Base-by-base conservation (phyloP, 2,113 vertebrate genomes). In the Pleuronectes platessa region DNA sequence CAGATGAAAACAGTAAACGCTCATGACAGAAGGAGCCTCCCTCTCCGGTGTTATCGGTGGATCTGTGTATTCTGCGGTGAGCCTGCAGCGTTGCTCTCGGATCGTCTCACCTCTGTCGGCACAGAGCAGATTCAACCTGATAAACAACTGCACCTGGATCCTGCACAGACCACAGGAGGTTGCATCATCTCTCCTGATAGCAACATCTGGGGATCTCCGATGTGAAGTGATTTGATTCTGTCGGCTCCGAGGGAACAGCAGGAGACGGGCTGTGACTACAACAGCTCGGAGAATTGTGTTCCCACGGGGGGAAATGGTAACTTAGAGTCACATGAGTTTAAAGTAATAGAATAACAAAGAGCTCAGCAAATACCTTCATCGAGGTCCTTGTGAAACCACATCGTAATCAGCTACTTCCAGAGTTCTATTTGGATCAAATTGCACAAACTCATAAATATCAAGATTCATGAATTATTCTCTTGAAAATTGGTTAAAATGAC, bases 91-190 rank as follows among this genome's bases (percentile, higher is more conserved):
- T 87, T 74, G 74, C 76, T 68, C 60, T 92, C 86, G 73, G 87
- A 90, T 94, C 93, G 89, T 88, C 92, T 93, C 93, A 92, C 92
- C 79, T 74, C 86, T 75, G 65, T 89, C 69, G 93, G 95, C 96
- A 94, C 90, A 95, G 95, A 94, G 88, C 90, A 71, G 92, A 93
- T 89, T 89, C 93, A 91, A 77, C 91, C 83, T 88, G 81, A 83
- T 89, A 93, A 90, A 92, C 89, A 84, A 90, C 87, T 83, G 86
- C 82, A 91, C 82, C 88, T 85, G 74, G 86, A 84, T 79, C 74
- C 78, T 74, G 64, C 15, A 13, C 79, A 68, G 83, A 76, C 76
- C 23, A 61, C 76, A 37, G 72, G 68, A 78, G 73, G 86, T 81
- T 80, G 83, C 89, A 86, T 90, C 85, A 84, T 89, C 81, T 86